These are phyloP conservation scores for Cheiracanthium punctorium DNA, from an alignment of 2,888 invertebrate species.

Conservation along the genomic window DNA sequence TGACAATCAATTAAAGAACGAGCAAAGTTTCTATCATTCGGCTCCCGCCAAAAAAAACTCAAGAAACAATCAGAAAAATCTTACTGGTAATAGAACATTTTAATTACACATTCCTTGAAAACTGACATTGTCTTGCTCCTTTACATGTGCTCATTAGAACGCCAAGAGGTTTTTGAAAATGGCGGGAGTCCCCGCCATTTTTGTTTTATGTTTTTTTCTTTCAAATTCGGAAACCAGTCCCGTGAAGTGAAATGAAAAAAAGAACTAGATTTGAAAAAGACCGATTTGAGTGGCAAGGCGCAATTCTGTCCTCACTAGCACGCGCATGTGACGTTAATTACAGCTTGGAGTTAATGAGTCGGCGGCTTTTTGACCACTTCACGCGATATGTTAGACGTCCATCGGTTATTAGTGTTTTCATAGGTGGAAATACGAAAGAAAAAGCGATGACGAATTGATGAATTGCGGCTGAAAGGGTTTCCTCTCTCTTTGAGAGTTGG, in stretches of 20 bases:
- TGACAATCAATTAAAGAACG: neutral
- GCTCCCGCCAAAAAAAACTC: neutral
- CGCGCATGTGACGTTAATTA: slow-evolving; percentile 61
- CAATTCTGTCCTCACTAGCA: slow-evolving; percentile 51
- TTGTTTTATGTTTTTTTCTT: slow-evolving; percentile 16
- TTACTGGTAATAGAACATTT: slow-evolving; percentile 45
- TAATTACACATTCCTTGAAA: slow-evolving; percentile 52
- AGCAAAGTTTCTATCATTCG: neutral
- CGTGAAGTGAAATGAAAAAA: neutral
- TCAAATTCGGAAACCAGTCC: neutral
- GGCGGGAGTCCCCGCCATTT: slow-evolving; percentile 7
- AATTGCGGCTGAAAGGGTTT: neutral
- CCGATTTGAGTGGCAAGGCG: slow-evolving; percentile 38
- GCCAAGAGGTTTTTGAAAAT: slow-evolving; percentile 29
- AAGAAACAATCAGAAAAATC: slow-evolving; percentile 20
- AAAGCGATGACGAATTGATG: slow-evolving; percentile 13
- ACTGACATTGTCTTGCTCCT: slow-evolving; percentile 39
- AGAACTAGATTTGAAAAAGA: neutral
- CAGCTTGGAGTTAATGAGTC: slow-evolving; percentile 45
- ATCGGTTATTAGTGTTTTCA: slow-evolving; percentile 1
- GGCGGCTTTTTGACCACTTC: slow-evolving; percentile 5
- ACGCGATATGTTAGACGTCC: slow-evolving; percentile 15
- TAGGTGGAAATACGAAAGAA: neutral
- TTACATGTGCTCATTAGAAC: slow-evolving; percentile 29
- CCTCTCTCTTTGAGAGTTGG: no score